Evolutionary conservation across 2,888 invertebrate genomes (phyloP), one percentile per base, ranked within the genome.

Genomic region (Heteromurus nitidus): DNA sequence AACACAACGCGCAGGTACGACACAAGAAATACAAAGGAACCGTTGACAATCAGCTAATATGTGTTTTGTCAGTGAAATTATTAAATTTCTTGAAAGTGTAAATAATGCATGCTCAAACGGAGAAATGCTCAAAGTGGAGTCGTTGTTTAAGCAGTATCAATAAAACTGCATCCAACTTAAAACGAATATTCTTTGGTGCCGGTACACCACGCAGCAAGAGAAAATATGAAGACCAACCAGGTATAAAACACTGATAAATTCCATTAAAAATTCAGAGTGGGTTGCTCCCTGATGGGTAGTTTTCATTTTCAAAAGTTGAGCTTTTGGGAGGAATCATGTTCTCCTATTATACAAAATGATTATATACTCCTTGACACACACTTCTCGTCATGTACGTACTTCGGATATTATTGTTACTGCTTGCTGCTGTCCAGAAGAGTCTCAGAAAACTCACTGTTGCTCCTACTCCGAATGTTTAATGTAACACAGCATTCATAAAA

Each of bases 201-300:
- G 13, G 36, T 9, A 13, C 36, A 36, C 36, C 13, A 9, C 13
- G 36, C 36, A 36, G 7, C 9, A 36, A 13, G 36, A 9, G n/a
- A 13, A 36, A 13, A 36, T 36, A 26, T 2, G 44, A 60, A 70
- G 80, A 75, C 76, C 79, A 79, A 80, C 82, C 82, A 55, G 36
- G 30, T 20, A 70, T 30, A 26, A 65, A 73, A 73, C 31, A 60
- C 68, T 68, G 73, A 80, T 74, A 74, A 58, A 44, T 42, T 58
- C 69, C 50, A 69, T 73, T 75, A 81, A 81, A 75, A 70, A 81
- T 69, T 55, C 75, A 81, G 65, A 64, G 24, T 68, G 80, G 68
- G 74, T 47, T 80, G 80, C 7, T 24, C 67, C 69, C 31, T 64
- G 26, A 28, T 74, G 74, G 42, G 58, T 44, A 72, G 62, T 81